These are phyloP conservation scores for Cylindroiulus punctatus DNA, from an alignment of 2,888 invertebrate species.

Conservation along the genomic window DNA sequence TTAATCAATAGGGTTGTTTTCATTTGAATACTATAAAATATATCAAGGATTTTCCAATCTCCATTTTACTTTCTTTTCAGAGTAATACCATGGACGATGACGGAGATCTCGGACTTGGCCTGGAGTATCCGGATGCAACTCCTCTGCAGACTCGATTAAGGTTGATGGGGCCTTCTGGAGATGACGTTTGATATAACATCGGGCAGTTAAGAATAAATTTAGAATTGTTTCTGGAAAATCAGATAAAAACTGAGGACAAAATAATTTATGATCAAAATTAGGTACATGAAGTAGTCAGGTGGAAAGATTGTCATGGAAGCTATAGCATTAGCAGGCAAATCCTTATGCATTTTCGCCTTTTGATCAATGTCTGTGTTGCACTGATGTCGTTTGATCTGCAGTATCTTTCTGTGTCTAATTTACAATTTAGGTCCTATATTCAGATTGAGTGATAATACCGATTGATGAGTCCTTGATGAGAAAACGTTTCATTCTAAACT, in stretches of 20 bases:
- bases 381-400: neutral
- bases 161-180: constrained; percentile 57
- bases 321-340: neutral
- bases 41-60: neutral
- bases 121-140: constrained; percentile 44
- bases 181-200: constrained; percentile 45
- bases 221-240: neutral
- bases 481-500: neutral
- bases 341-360: constrained; percentile 36
- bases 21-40: too few relatives aligned
- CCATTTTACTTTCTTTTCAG: neutral
- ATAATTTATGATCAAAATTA: neutral
- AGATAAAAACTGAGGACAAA: neutral
- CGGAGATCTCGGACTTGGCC: constrained; percentile 58
- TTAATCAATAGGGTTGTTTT: too few relatives aligned
- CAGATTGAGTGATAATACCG: neutral
- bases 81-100: constrained; percentile 50
- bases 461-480: neutral
- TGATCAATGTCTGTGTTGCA: neutral
- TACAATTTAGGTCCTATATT: neutral
- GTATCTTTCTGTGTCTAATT: neutral
- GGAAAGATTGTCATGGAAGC: neutral
- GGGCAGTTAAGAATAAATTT: neutral
- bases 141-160: constrained; percentile 58
- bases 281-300: neutral